Percentiles rank a stretch among this genome's conserved stretches.
phyloP scores from a whole-genome alignment of 2,113 vertebrate species.

The Rana temporaria region DNA sequence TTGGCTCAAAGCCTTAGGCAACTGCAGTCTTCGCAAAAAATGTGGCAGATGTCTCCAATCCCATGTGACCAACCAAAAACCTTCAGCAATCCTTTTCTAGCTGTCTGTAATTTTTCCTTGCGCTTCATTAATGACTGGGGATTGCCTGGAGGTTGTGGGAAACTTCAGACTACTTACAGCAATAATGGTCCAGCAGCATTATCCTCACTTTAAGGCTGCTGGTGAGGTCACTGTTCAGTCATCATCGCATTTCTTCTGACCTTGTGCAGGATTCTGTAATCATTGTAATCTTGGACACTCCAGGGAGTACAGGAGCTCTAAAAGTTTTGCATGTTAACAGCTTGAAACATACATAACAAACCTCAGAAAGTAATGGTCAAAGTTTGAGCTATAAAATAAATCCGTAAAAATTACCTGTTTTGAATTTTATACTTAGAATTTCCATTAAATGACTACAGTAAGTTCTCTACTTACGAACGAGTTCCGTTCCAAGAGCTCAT shows the following conservation, averaged over 20 bases:
- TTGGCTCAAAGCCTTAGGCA: slow-evolving; percentile 8
- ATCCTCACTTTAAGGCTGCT: background rate
- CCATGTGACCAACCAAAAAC: background rate
- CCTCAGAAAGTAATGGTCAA: background rate
- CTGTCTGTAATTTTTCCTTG: background rate
- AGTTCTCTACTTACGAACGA: no score
- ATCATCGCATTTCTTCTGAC: background rate
- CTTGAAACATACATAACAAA: background rate
- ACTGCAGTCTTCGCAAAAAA: background rate
- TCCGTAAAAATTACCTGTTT: no score
- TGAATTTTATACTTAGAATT: no score
- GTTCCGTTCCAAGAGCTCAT: no score
- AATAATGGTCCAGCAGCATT: background rate
- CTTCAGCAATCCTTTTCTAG: background rate
- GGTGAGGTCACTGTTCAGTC: slow-evolving; percentile 3
- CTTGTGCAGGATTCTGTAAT: background rate
- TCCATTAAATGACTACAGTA: no score
- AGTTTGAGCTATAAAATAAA: background rate
- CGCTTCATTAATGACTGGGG: background rate
- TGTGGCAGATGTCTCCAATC: slow-evolving; percentile 1
- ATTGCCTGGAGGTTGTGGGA: background rate
- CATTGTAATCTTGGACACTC: background rate
- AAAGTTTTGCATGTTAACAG: background rate
- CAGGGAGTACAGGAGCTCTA: no score
- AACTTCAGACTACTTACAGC: background rate